Percentiles rank a stretch among this genome's conserved stretches.
These are phyloP conservation scores for Arvicanthis niloticus DNA, from an alignment of 2,113 vertebrate genomes.

Conservation along the genomic window DNA sequence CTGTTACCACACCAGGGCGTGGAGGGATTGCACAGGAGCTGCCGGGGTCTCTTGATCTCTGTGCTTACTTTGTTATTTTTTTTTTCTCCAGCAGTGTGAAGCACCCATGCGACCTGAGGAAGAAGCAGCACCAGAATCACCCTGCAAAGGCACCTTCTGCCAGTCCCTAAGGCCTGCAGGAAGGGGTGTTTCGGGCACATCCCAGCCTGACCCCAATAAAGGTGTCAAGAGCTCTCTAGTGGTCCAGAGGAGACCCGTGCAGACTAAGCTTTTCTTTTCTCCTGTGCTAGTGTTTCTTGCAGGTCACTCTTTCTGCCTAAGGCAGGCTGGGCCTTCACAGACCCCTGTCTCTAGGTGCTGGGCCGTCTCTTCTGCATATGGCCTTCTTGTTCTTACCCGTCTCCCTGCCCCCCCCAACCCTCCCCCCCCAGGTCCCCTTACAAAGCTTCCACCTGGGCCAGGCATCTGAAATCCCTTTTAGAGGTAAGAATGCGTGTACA, in stretches of 20 bases:
- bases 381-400: not conserved
- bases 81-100: not conserved
- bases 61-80: too few relatives aligned
- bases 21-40: too few relatives aligned
- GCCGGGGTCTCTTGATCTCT: not conserved
- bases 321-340: not conserved
- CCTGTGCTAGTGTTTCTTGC: not conserved
- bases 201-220: constrained; percentile 37
- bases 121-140: accelerated
- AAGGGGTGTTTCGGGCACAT: not conserved
- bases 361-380: not conserved
- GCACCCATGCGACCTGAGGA: not conserved
- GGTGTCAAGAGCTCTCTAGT: not conserved
- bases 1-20: not conserved
- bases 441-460: not conserved
- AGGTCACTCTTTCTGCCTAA: not conserved
- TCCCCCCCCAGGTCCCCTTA: not conserved
- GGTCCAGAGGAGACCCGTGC: not conserved
- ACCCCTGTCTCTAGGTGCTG: too few relatives aligned
- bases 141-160: not conserved
- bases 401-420: too few relatives aligned
- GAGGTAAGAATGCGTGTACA: not conserved
- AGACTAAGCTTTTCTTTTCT: not conserved
- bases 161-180: not conserved
- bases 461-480: not conserved